Evolutionary conservation across 2,888 invertebrate species (phyloP).

Genomic region (Podabrus alpinus): DNA sequence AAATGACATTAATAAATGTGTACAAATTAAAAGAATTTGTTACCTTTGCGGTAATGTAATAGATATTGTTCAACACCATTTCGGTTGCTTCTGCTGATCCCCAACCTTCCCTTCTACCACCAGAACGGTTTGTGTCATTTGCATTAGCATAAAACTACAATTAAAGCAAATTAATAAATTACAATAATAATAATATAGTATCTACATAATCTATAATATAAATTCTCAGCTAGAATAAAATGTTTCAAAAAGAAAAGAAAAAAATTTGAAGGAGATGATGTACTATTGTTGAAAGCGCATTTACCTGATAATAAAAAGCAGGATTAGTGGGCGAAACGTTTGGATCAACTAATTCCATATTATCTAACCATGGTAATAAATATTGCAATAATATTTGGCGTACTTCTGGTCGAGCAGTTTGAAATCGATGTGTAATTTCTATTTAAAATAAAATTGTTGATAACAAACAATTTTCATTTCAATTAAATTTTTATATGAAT

Average conservation of each 20-base stretch:
- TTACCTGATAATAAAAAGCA: constrained; percentile 82
- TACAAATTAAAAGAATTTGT: constrained; percentile 25
- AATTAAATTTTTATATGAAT: constrained; percentile 36
- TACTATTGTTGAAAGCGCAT: constrained; percentile 8
- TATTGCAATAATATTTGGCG: constrained; percentile 90
- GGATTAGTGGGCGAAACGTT: constrained; percentile 91
- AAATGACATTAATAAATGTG: constrained; percentile 27
- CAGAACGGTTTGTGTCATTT: constrained; percentile 65
- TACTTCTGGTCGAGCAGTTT: constrained; percentile 92
- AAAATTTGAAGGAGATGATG: background rate
- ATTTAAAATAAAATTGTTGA: constrained; percentile 33
- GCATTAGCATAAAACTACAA: constrained; percentile 55
- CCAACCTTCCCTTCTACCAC: constrained; percentile 87
- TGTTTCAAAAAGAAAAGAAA: too few relatives aligned
- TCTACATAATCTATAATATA: too few relatives aligned
- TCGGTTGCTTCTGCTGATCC: constrained; percentile 99
- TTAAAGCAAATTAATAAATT: background rate
- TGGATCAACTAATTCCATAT: constrained; percentile 97
- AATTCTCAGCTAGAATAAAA: too few relatives aligned
- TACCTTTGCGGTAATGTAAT: constrained; percentile 97
- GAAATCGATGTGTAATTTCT: constrained; percentile 97
- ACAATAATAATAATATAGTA: too few relatives aligned
- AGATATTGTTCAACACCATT: constrained; percentile 98
- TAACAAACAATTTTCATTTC: background rate
- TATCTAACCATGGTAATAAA: constrained; percentile 95